These are phyloP conservation scores for Morpho helenor DNA, from an alignment of 2,888 invertebrate species.

Conservation along the genomic window DNA sequence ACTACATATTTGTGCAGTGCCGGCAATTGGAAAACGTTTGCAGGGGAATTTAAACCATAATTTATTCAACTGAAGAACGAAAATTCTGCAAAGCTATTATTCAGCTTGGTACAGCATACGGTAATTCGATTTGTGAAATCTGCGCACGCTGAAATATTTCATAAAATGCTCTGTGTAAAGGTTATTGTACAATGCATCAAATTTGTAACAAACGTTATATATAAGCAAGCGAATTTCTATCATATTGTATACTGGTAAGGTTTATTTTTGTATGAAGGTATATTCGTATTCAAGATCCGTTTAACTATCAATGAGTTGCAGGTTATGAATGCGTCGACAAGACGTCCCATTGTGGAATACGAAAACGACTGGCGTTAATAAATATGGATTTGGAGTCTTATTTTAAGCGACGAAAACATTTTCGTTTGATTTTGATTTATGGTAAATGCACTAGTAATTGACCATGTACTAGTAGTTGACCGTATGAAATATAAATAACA, in stretches of 20 bases:
- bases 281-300: slow-evolving; percentile 5
- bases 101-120: not conserved
- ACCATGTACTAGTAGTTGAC: no score
- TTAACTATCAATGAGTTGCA: slow-evolving; percentile 22
- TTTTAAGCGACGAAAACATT: slow-evolving; percentile 2
- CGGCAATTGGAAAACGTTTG: not conserved
- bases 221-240: not conserved
- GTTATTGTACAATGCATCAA: not conserved
- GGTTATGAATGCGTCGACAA: slow-evolving; percentile 25
- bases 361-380: slow-evolving; percentile 7
- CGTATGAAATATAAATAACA: no score
- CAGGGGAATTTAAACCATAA: slow-evolving; percentile 7
- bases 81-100: not conserved
- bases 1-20: slow-evolving; percentile 15
- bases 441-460: no score
- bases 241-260: not conserved
- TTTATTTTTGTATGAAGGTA: slow-evolving; percentile 1
- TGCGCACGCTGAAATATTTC: not conserved
- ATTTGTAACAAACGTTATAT: not conserved
- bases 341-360: slow-evolving; percentile 16
- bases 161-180: not conserved
- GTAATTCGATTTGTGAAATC: slow-evolving; percentile 3
- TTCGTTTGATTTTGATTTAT: slow-evolving; percentile 3
- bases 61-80: not conserved
- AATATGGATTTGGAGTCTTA: slow-evolving; percentile 13